Evolutionary conservation across 2,113 vertebrate genomes (phyloP), one percentile per base, ranked within the genome.

Genomic region (Piprites chloris): DNA sequence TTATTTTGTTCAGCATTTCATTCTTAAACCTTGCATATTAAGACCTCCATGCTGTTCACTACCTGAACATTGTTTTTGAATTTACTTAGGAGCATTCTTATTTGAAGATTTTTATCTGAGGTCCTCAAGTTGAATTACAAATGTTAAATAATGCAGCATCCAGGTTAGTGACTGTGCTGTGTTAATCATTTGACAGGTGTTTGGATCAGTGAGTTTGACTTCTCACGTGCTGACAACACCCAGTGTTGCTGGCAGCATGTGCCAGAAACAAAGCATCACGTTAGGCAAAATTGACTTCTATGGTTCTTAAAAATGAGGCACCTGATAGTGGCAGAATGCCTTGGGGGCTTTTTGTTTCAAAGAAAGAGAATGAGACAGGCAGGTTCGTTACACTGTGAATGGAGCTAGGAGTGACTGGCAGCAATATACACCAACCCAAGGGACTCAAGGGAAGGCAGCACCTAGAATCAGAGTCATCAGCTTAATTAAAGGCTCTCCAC

Each of bases 111-210:
- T 92, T 80, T 55, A 47, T 59, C 37, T 30, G 16, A 73, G 32
- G 37, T 80, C 27, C 55, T 86, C 13, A 69, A 44, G 66, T 61
- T 50, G 58, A 80, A 55, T 85, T 32, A 74, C 33, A 47, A 71
- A 63, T 90, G 50, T 55, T 62, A 86, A 89, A 65, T 59, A 69
- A 74, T 28, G 41, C 61, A 71, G 21, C 50, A 81, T 52, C 27
- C 32, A 74, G 80, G 33, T 77, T 87, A 72, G 49, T 35, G 80
- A 72, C 55, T 74, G 50, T 6, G 3, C 68, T 90, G 42, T 72
- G 44, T 65, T 92, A 86, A 72, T 78, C 11, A 27, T 75, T 61
- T 94, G 84, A 33, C 77, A 79, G n/a, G 12, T 65, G 86, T 95
- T 81, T 78, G 52, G 59, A 58, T 88, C 61, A 39, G 42, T 63